These are phyloP conservation scores for Troilus luridus DNA, from an alignment of 2,888 invertebrate species.

Conservation along the genomic window DNA sequence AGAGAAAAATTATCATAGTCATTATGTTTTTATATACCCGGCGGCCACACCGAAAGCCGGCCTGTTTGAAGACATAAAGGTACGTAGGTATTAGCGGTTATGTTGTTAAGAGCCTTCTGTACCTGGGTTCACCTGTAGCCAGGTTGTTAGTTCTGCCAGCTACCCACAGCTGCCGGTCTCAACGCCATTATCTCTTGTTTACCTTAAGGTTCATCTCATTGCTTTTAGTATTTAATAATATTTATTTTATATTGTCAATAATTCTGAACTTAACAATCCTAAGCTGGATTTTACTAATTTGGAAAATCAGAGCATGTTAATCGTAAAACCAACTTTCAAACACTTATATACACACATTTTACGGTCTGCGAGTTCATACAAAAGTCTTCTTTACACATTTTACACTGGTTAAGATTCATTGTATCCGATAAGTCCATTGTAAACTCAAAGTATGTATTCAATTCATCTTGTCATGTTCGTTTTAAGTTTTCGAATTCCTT, in stretches of 20 bases:
- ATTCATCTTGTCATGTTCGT: no score
- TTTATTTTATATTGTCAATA: not conserved
- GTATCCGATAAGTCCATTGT: not conserved
- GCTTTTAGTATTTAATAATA: not conserved
- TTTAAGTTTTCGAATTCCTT: no score
- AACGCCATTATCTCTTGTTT: not conserved
- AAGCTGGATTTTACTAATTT: not conserved
- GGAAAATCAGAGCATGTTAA: not conserved
- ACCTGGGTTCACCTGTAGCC: not conserved
- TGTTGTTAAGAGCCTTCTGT: not conserved
- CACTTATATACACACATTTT: not conserved
- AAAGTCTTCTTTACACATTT: no score
- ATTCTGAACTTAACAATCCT: not conserved
- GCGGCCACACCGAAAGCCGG: not conserved
- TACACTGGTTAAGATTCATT: no score
- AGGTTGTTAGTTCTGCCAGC: conserved; percentile 14
- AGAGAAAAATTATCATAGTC: not conserved
- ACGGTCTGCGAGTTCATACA: not conserved
- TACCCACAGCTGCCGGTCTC: not conserved
- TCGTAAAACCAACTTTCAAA: not conserved
- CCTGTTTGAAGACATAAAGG: conserved; percentile 14
- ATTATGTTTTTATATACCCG: not conserved
- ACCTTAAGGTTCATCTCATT: not conserved
- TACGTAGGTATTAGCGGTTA: conserved; percentile 18
- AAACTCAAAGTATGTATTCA: not conserved